Conservation (phyloP, 2,888 invertebrate genomes). For the Andrena haemorrhoa region DNA sequence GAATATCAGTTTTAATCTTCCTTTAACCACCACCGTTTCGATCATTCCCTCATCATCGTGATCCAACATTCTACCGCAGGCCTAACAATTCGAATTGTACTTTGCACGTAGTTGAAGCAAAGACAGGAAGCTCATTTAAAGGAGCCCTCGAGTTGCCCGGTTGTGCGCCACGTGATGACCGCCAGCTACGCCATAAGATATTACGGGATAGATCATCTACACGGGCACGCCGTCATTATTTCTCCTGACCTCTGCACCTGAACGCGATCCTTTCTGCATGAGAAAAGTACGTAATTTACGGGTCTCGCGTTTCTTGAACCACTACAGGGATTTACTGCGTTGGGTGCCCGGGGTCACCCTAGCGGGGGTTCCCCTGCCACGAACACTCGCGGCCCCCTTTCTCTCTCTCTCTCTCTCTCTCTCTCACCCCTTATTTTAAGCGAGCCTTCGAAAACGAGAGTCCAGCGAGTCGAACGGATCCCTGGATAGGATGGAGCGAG, state of each 20-base stretch:
- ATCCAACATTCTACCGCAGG: no score
- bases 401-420: conserved; percentile 7
- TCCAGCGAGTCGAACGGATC: conserved; percentile 14
- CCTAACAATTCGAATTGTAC: background rate
- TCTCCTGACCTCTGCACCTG: conserved; percentile 78
- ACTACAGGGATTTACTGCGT: conserved; percentile 80
- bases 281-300: conserved; percentile 82
- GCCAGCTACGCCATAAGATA: conserved; percentile 71
- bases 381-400: conserved; percentile 21
- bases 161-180: conserved; percentile 66
- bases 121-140: conserved; percentile 66
- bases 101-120: conserved; percentile 12
- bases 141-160: conserved; percentile 39
- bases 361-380: conserved; percentile 73
- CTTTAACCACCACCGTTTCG: no score
- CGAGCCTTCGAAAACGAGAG: conserved; percentile 51
- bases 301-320: conserved; percentile 80
- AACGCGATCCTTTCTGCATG: conserved; percentile 80
- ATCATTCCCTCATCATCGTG: no score
- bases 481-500: conserved; percentile 3
- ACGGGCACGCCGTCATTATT: conserved; percentile 78
- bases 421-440: conserved; percentile 24
- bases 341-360: conserved; percentile 79
- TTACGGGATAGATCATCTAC: conserved; percentile 79
- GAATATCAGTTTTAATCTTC: no score